Base-by-base conservation (phyloP, 2,888 invertebrate species). In the Epsilonema sp. region DNA sequence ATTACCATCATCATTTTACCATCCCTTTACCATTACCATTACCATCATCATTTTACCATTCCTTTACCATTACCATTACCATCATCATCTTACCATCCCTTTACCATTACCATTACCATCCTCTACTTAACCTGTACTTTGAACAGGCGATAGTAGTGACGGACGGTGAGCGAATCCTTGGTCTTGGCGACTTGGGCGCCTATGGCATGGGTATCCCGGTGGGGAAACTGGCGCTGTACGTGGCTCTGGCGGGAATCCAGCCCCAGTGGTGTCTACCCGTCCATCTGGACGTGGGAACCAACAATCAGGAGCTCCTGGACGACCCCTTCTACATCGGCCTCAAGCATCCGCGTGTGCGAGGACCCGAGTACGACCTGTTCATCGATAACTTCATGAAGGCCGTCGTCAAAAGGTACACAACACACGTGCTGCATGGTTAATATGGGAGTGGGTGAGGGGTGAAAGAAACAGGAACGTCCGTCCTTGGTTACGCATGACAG, bases 201-300 rank as follows among this genome's bases (percentile, higher is more conserved):
- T 52, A 48, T 36, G 97, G 97, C 13, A 97, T 97, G 90, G 97
- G 94, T 49, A 99, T 97, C 61, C 94, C 97, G 1, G 80, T 92
- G 38, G 97, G 97, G 53, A 99, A 97, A 71, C 72, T 99, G 54
- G 77, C 92, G 2, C 74, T 99, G 8, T 97, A 99, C 72, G 92
- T 94, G 3, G 94, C 92, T 0, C 73, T 99, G 49, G 94, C 87
- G 23, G 92, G 90, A 49, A 84, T 97, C 58, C 85, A 86, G 65
- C 97, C 97, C 0, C 78, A 82, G 56, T 83, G 90, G 68, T 87
- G 87, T 63, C 74, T 99, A 52, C 97, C 97, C 36, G 78, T 97
- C 57, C 81, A 84, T 1, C 71, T 97, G 37, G 90, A 94, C 64
- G 89, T 60, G 13, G 62, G 62, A 51, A 62, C 62, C 4, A 60